A percentile compares a stretch with the other conserved stretches of the same genome.
Conservation (phyloP, 2,113 vertebrate genomes). For the Phycodurus eques region DNA sequence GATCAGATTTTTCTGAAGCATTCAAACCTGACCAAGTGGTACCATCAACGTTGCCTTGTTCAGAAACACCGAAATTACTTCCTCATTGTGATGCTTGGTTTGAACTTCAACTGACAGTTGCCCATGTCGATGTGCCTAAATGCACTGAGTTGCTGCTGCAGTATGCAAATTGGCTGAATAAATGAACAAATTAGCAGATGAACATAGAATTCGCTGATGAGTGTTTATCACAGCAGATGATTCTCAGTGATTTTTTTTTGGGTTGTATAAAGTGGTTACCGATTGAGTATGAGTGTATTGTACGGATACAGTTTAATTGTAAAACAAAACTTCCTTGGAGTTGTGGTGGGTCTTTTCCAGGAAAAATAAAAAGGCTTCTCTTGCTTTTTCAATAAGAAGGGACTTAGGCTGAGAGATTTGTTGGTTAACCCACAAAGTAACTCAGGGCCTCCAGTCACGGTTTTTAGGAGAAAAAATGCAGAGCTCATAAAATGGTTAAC, state of each 20-base stretch:
- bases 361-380: conserved; percentile 30
- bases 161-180: too few species aligned
- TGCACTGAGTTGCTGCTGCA: too few species aligned
- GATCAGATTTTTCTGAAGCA: too few species aligned
- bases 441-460: conserved; percentile 40
- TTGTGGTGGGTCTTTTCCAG: not conserved
- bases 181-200: too few species aligned
- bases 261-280: not conserved
- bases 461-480: conserved; percentile 35
- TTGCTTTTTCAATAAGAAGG: conserved; percentile 23
- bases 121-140: too few species aligned
- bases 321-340: not conserved
- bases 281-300: conserved; percentile 4
- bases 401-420: conserved; percentile 52
- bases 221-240: too few species aligned
- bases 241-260: not conserved
- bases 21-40: too few species aligned
- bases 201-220: too few species aligned
- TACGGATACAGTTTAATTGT: conserved; percentile 8
- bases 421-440: conserved; percentile 60
- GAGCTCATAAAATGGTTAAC: conserved; percentile 23
- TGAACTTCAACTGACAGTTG: too few species aligned
- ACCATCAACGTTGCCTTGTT: too few species aligned
- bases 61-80: too few species aligned
- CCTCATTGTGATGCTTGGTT: too few species aligned